These are phyloP conservation scores for Heptranchias perlo DNA, from an alignment of 2,113 vertebrate species.

Conservation along the genomic window DNA sequence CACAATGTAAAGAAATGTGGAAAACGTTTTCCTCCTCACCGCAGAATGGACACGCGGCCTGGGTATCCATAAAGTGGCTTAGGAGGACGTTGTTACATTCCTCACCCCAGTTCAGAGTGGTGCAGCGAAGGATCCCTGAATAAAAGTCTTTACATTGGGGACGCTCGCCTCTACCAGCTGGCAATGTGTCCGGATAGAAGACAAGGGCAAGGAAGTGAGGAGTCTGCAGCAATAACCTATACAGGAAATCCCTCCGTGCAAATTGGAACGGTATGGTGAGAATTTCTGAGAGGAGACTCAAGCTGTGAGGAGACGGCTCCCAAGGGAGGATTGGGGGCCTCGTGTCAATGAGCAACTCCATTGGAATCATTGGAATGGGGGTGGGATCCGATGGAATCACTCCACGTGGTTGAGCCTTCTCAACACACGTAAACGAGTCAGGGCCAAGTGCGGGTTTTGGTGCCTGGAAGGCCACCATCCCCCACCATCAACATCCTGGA, in stretches of 20 bases:
- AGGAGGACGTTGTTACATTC: neutral
- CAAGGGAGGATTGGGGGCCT: neutral
- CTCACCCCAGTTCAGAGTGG: neutral
- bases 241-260: neutral
- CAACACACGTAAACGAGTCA: too few species aligned
- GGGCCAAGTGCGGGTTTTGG: too few species aligned
- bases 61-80: neutral
- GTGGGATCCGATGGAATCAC: neutral
- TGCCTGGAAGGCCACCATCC: too few species aligned
- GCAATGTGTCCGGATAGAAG: neutral
- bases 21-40: neutral
- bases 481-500: too few species aligned
- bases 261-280: neutral
- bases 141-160: neutral
- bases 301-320: neutral
- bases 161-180: neutral
- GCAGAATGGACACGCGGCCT: neutral
- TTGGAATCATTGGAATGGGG: neutral
- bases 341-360: neutral
- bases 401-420: neutral
- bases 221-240: neutral
- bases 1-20: neutral
- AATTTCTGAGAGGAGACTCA: neutral
- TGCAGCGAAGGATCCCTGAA: neutral
- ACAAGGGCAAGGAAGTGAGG: neutral